phyloP scores from a whole-genome alignment of 2,888 invertebrate genomes.

The Cecidostiba fungosa region DNA sequence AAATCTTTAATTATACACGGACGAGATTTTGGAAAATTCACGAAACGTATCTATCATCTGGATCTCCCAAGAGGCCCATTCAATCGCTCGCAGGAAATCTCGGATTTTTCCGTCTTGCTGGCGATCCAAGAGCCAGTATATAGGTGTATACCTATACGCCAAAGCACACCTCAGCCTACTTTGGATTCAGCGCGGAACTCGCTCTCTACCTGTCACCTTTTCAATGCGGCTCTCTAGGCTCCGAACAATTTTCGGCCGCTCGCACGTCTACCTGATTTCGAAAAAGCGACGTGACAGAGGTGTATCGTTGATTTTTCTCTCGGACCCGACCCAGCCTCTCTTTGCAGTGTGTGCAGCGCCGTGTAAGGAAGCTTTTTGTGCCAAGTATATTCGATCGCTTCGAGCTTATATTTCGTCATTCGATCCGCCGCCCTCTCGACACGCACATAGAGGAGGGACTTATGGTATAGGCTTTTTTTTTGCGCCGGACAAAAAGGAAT shows the following conservation, averaged over 20 bases:
- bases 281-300: conserved; percentile 48
- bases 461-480: conserved; percentile 13
- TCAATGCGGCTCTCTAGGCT: conserved; percentile 34
- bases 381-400: conserved; percentile 54
- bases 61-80: conserved; percentile 63
- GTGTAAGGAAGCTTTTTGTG: conserved; percentile 52
- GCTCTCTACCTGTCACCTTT: conserved; percentile 60
- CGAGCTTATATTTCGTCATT: conserved; percentile 59
- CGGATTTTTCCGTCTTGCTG: conserved; percentile 51
- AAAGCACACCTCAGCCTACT: conserved; percentile 14
- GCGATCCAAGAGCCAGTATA: not conserved
- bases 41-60: conserved; percentile 68
- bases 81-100: conserved; percentile 55
- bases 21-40: conserved; percentile 64
- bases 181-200: conserved; percentile 49
- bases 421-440: conserved; percentile 47
- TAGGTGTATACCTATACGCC: no score
- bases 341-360: conserved; percentile 43
- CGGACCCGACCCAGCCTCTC: conserved; percentile 28
- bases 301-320: conserved; percentile 48
- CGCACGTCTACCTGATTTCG: conserved; percentile 52
- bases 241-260: conserved; percentile 33
- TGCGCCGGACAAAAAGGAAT: conserved; percentile 35
- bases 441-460: conserved; percentile 7
- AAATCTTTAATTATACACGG: conserved; percentile 66